phyloP scores from a whole-genome alignment of 2,797 vertebrate species.

The Neomorphus geoffroyi region DNA sequence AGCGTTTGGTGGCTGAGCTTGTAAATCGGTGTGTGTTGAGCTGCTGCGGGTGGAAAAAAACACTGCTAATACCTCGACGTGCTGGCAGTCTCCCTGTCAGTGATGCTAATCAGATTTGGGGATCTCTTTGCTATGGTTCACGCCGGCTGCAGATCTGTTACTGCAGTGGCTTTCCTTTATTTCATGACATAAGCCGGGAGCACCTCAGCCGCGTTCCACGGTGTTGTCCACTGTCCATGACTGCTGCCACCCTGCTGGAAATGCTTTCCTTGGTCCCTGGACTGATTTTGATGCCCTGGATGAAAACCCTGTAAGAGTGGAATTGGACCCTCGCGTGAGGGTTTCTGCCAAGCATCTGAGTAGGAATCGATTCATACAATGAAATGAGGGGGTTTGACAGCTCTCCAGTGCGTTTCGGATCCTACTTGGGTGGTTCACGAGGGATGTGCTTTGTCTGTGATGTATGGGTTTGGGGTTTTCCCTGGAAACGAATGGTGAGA shows the following conservation, averaged over 20 bases:
- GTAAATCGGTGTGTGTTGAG: neutral
- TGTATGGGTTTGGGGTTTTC: neutral
- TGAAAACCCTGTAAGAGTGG: neutral
- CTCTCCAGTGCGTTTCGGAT: neutral
- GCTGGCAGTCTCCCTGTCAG: neutral
- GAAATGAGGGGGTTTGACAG: neutral
- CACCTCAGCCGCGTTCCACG: neutral
- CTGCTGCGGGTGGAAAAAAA: neutral
- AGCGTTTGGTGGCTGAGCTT: fast-evolving
- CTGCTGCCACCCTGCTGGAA: neutral
- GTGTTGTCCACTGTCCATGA: neutral
- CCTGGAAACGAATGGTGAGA: neutral
- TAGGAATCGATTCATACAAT: neutral
- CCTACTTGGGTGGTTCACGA: neutral
- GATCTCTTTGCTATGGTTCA: neutral
- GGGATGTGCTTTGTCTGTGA: neutral
- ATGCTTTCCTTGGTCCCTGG: neutral
- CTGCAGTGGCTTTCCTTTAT: neutral
- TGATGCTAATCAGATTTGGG: neutral
- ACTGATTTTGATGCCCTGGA: neutral
- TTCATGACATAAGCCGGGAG: neutral
- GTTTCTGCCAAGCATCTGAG: neutral
- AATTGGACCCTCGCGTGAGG: neutral
- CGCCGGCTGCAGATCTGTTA: neutral
- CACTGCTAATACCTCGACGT: fast-evolving